These are phyloP conservation scores for Arion vulgaris DNA, from an alignment of 1,140 invertebrate genomes.

Conservation along the genomic window DNA sequence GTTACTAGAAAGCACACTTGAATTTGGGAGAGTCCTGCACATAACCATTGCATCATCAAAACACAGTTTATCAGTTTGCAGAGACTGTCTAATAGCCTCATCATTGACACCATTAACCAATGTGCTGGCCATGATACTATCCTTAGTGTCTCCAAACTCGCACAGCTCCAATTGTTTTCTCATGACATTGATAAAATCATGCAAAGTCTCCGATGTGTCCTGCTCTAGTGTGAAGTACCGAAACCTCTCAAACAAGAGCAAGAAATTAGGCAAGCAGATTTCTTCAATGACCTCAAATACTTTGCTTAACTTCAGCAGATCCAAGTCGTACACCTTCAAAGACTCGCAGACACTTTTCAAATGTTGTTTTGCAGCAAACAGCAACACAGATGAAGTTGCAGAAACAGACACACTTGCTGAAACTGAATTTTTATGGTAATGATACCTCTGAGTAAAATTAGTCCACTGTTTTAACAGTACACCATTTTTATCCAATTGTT, in stretches of 20 bases:
- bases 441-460: conserved; percentile 12
- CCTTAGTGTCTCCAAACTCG: conserved; percentile 19
- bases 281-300: conserved; percentile 14
- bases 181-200: conserved; percentile 19
- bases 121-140: conserved; percentile 7
- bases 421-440: not conserved
- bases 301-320: not conserved
- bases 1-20: not conserved
- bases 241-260: conserved; percentile 29
- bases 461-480: conserved; percentile 16
- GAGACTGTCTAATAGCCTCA: conserved; percentile 15
- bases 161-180: conserved; percentile 18
- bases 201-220: conserved; percentile 1
- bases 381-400: not conserved
- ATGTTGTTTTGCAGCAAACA: not conserved
- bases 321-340: not conserved
- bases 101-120: conserved; percentile 17
- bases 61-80: not conserved
- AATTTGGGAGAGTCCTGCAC: not conserved
- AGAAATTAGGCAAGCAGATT: conserved; percentile 22
- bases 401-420: not conserved
- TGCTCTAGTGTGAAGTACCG: conserved; percentile 18
- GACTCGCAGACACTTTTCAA: not conserved
- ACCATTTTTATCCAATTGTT: conserved; percentile 14
- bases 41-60: conserved; percentile 9